Base-by-base conservation (phyloP, 53 echinoderm and acorn worm genomes). In the Echinarachnius parma region DNA sequence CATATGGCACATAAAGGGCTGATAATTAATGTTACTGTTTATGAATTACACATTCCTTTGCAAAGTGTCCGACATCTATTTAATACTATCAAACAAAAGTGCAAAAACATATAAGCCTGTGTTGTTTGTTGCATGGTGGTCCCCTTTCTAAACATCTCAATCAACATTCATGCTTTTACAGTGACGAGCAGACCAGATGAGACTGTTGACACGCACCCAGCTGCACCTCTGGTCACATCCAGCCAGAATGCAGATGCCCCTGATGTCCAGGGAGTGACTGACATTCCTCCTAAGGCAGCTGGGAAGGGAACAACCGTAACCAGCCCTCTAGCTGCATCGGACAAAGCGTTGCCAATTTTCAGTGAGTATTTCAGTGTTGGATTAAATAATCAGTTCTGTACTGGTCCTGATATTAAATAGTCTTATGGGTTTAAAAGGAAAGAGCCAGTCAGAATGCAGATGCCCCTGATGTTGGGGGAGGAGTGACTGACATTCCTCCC, bases 351-450 rank as follows among this genome's bases (percentile, higher is more conserved):
- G 21, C 52, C 19, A 46, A 4, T 16, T 4, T 34, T 69, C 15
- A 53, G 70, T 69, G 53, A 69, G 70, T 39, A 9, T 39, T 39
- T 7, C 7, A 9, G 42, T 39, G 42, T 39, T 39, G 42, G 13
- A 39, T 7, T 13, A 9, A 39, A 9, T 39, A 39, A 39, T 39
- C 42, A 39, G 7, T 13, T 39, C 42, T 9, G 42, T 39, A 13
- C 13, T 39, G 42, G 7, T 39, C 13, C 42, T 7, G 7, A 9
- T 9, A 39, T 13, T 9, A 39, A 39, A 39, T 39, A 13, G 42
- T 39, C 42, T 39, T 13, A 39, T 7, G 13, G 42, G n/a, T n/a
- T n/a, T n/a, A n/a, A n/a, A n/a, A n/a, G 14, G 30, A 56, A 30
- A 56, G 28, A 8, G 14, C 56, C 4, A 28, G 28, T 30, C 27